These are phyloP conservation scores for Latrodectus geometricus DNA, from an alignment of 1,140 invertebrate species.

Conservation along the genomic window DNA sequence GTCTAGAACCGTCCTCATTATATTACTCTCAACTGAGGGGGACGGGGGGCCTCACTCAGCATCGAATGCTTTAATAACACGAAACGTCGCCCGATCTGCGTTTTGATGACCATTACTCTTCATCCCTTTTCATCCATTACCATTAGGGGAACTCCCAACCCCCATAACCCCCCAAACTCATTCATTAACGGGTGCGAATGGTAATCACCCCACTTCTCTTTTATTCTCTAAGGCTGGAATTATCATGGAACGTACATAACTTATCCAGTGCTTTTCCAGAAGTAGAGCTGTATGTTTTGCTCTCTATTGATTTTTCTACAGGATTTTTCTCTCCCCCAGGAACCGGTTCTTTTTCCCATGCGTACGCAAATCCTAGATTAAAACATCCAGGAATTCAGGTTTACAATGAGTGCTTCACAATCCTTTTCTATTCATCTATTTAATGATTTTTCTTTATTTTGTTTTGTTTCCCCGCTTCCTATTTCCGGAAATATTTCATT, in stretches of 20 bases:
- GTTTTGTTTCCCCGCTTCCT: too few species aligned
- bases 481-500: too few species aligned
- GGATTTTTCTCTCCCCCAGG: too few species aligned
- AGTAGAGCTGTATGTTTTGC: too few species aligned
- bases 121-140: background rate
- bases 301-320: too few species aligned
- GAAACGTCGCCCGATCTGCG: slow-evolving; percentile 10
- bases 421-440: too few species aligned
- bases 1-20: background rate
- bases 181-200: slow-evolving; percentile 19
- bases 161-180: background rate
- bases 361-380: too few species aligned
- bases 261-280: background rate
- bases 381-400: too few species aligned
- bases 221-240: slow-evolving; percentile 4
- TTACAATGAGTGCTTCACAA: too few species aligned
- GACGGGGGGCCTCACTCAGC: background rate
- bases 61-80: slow-evolving; percentile 24
- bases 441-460: too few species aligned
- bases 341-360: too few species aligned
- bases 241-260: slow-evolving; percentile 12
- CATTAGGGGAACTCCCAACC: background rate
- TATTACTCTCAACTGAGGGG: background rate
- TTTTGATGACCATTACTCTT: slow-evolving; percentile 16
- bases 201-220: background rate